phyloP scores from a whole-genome alignment of 1,140 invertebrate genomes.

The Plodia interpunctella region DNA sequence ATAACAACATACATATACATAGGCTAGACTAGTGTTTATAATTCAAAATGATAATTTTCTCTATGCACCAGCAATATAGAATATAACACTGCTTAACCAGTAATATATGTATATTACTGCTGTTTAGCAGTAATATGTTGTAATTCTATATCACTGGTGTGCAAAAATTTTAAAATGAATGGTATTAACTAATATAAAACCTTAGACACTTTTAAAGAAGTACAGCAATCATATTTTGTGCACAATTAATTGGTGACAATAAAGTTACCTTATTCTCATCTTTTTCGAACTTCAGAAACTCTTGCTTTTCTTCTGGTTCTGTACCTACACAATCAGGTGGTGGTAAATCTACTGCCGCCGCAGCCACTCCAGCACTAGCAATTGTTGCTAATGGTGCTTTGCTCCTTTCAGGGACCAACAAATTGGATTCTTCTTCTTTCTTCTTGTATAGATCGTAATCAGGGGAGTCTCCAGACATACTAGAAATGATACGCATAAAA shows the following conservation, averaged over 20 bases:
- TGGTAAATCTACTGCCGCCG: conserved; percentile 27
- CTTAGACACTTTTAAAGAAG: no score
- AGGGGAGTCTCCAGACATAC: conserved; percentile 57
- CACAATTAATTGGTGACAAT: neutral
- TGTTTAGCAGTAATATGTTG: no score
- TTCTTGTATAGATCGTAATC: conserved; percentile 41
- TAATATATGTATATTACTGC: no score
- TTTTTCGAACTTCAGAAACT: conserved; percentile 35
- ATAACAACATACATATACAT: no score
- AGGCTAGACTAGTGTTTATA: no score
- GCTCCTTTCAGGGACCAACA: conserved; percentile 40
- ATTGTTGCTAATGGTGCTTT: conserved; percentile 27
- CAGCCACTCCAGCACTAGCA: conserved; percentile 30
- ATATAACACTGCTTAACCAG: no score
- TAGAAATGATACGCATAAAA: conserved; percentile 27
- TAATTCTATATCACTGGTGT: no score
- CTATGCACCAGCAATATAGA: no score
- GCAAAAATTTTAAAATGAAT: no score
- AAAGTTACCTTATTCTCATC: conserved; percentile 42
- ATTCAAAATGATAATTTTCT: no score
- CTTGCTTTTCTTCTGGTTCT: conserved; percentile 40
- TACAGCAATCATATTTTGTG: neutral
- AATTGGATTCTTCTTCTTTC: conserved; percentile 44
- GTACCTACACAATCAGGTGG: conserved; percentile 20
- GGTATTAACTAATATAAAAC: no score